Evolutionary conservation across 2,888 invertebrate species (phyloP).

Genomic region (Hyposoter dolosus): DNA sequence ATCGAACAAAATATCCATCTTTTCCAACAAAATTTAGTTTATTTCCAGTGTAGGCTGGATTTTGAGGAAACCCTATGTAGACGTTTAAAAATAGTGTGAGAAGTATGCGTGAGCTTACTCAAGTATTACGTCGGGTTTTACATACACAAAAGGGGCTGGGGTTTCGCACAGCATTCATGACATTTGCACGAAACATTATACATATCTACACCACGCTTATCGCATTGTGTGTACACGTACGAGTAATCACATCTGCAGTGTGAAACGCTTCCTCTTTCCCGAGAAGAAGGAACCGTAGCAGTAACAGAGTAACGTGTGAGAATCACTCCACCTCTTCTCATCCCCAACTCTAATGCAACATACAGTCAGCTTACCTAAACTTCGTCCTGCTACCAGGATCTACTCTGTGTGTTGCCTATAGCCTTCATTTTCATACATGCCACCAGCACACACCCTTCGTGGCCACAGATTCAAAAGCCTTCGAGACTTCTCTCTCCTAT

Average conservation of each 20-base stretch:
- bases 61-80: background rate
- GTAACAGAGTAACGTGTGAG: slow-evolving; percentile 54
- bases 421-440: slow-evolving; percentile 68
- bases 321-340: slow-evolving; percentile 20
- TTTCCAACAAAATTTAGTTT: too few species aligned
- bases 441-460: slow-evolving; percentile 62
- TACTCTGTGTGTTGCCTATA: slow-evolving; percentile 19
- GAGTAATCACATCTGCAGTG: slow-evolving; percentile 20
- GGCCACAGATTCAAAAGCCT: slow-evolving; percentile 58
- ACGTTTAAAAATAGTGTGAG: background rate
- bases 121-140: slow-evolving; percentile 35
- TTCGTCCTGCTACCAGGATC: slow-evolving; percentile 57
- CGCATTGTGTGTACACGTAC: slow-evolving; percentile 19
- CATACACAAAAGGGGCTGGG: background rate
- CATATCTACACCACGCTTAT: slow-evolving; percentile 7
- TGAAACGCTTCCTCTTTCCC: slow-evolving; percentile 13
- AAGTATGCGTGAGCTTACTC: slow-evolving; percentile 11
- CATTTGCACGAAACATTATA: slow-evolving; percentile 38
- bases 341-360: background rate
- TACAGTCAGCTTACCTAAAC: slow-evolving; percentile 55
- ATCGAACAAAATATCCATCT: too few species aligned
- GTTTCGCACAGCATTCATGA: slow-evolving; percentile 8
- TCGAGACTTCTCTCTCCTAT: slow-evolving; percentile 47
- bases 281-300: slow-evolving; percentile 38
- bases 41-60: background rate